These are phyloP conservation scores for Batillaria attramentaria DNA, from an alignment of 1,140 invertebrate species.

Conservation along the genomic window DNA sequence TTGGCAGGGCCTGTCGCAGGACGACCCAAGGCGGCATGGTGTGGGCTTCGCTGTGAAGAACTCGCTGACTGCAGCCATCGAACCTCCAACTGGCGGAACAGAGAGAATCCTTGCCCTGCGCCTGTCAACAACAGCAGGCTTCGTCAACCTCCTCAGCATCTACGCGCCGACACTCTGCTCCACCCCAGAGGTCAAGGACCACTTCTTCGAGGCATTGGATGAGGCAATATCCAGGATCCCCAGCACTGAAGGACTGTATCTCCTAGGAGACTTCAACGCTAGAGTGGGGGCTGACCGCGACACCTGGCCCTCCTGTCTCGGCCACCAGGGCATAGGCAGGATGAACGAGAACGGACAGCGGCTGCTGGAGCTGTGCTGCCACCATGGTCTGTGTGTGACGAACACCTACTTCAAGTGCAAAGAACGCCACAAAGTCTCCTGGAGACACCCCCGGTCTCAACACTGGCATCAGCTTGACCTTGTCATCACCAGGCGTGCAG, in stretches of 20 bases:
- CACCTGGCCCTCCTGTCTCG: constrained; percentile 35
- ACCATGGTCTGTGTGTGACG: constrained; percentile 36
- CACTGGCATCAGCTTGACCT: constrained; percentile 48
- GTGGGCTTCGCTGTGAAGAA: constrained; percentile 27
- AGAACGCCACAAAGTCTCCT: constrained; percentile 46
- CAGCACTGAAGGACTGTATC: constrained; percentile 15
- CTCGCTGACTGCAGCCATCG: constrained; percentile 19
- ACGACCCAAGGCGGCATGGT: constrained; percentile 22
- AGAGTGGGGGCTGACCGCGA: constrained; percentile 30
- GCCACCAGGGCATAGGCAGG: constrained; percentile 35
- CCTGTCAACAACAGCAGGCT: constrained; percentile 24
- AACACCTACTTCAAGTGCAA: no score
- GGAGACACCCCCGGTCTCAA: constrained; percentile 39
- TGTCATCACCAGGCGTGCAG: constrained; percentile 24
- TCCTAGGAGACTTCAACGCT: constrained; percentile 48
- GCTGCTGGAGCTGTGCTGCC: constrained; percentile 41
- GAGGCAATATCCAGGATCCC: no score
- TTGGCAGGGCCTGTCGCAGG: constrained; percentile 40
- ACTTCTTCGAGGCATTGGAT: constrained; percentile 26
- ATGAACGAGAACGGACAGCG: constrained; percentile 46
- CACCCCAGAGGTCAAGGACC: constrained; percentile 34
- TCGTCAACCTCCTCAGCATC: constrained; percentile 34
- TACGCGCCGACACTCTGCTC: constrained; percentile 34
- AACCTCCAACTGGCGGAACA: constrained; percentile 6
- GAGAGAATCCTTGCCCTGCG: constrained; percentile 39